Evolutionary conservation across 2,113 vertebrate genomes (phyloP), one percentile per base, ranked within the genome.

Genomic region (Pagrus major): DNA sequence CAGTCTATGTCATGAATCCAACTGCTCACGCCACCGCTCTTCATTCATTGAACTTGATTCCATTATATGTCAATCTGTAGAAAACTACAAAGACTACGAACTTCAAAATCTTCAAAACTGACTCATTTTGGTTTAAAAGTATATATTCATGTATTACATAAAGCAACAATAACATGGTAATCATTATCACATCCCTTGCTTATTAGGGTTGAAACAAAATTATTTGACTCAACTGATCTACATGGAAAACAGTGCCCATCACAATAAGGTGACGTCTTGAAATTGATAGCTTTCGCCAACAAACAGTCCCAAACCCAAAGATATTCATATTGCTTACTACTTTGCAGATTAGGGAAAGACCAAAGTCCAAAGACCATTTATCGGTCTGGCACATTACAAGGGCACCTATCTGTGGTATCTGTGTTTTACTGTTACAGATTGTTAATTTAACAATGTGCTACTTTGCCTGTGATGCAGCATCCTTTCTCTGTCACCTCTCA

Each of bases 1-100:
- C 23, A 63, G 64, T 47, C 63, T n/a, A 59, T 65, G 42, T 65
- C 59, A 71, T 66, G 9, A 46, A 2, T 61, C 60, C 68, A 78
- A 68, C 74, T 67, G 61, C 68, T 72, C 35, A 59, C 42, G 65
- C 47, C 18, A 64, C 23, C 49, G 41, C 15, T 25, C 12, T 56
- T 58, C n/a, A 42, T 37, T 64, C 16, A 65, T 1, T 71, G 21
- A 65, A 25, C 41, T 20, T 33, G 21, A 46, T 6, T 25, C 54
- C 35, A 68, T 33, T n/a, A 39, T 47, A 18, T 8, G n/a, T n/a
- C n/a, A n/a, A 44, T 63, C 71, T 47, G 55, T 39, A 54, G 29
- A 18, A 59, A 66, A 67, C 12, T 4, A 35, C 41, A 25, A 56
- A 15, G 15, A 11, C 25, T 20, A 29, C 37, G 58, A 60, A 58